phyloP scores from a whole-genome alignment of 2,113 vertebrate species.

The Amblyopsis rosae region DNA sequence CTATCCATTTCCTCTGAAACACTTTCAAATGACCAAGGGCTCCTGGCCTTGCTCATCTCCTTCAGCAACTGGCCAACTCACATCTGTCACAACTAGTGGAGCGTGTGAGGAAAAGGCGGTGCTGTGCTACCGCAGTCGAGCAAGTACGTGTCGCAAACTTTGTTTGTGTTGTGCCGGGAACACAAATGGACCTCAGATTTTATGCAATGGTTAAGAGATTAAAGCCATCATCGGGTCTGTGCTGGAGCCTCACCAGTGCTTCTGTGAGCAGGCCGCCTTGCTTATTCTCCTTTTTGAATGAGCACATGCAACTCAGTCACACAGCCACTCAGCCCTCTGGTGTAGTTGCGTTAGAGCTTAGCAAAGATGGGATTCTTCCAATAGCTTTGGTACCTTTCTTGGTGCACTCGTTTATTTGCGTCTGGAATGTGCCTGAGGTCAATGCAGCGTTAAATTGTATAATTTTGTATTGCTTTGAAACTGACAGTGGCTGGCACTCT shows the following conservation, averaged over 20 bases:
- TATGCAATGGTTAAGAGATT: slow-evolving; percentile 18
- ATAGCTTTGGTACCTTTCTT: slow-evolving; percentile 36
- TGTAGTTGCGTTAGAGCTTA: slow-evolving; percentile 25
- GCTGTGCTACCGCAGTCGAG: slow-evolving; percentile 35
- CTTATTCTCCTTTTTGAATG: slow-evolving; percentile 53
- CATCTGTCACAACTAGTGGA: slow-evolving; percentile 40
- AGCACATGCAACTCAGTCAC: neutral
- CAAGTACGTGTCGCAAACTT: slow-evolving; percentile 34
- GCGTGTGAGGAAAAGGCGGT: slow-evolving; percentile 36
- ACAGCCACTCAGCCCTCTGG: slow-evolving; percentile 37
- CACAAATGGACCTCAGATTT: slow-evolving; percentile 40
- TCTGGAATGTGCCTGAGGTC: no score
- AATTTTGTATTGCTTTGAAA: no score
- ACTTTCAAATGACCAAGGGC: slow-evolving; percentile 20
- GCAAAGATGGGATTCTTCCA: slow-evolving; percentile 39
- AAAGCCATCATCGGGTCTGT: slow-evolving; percentile 14
- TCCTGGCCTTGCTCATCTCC: slow-evolving; percentile 39
- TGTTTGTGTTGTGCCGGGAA: slow-evolving; percentile 41
- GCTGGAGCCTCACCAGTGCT: slow-evolving; percentile 10
- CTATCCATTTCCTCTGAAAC: slow-evolving; percentile 19
- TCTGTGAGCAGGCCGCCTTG: slow-evolving; percentile 41
- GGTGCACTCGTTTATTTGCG: no score
- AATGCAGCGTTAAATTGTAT: no score
- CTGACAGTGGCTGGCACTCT: no score
- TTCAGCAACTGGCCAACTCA: slow-evolving; percentile 43